Base-by-base conservation (phyloP, 2,113 vertebrate genomes). In the Paracanthobrama guichenoti region DNA sequence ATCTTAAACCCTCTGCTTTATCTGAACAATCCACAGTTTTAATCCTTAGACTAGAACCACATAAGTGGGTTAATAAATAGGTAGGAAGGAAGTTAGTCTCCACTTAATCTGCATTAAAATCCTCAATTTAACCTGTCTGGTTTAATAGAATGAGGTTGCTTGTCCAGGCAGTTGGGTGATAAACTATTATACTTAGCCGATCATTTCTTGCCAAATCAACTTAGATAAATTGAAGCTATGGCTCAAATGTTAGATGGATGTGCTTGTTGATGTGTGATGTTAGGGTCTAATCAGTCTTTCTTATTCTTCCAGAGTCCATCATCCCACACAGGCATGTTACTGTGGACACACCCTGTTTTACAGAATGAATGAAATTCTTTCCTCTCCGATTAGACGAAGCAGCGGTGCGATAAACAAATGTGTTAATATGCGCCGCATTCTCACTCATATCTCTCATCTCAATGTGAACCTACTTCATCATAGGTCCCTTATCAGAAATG, bases 401-500 rank as follows among this genome's bases (percentile, higher is more conserved):
- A 10, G 53, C 31, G 24, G 4, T 50, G 60, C 6, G 5, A 67
- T 80, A 35, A 13, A 69, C 26, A 57, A 59, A 24, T 11, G 71
- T 42, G 8, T 62, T 57, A 39, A 55, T 69, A 78, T 74, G 71
- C 74, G 59, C 18, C 13, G 46, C 79, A 44, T 83, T 53, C 84
- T 79, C 59, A 14, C 44, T 81, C 55, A 66, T 87, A 69, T 48
- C n/a, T n/a, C 13, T 79, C 42, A 14, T 6, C 31, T 10, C 35
- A 57, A 16, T 64, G 55, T 62, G 18, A 66, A 26, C 55, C 76
- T 86, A 81, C 88, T 82, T 86, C 87, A 87, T 62, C 72, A 7
- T 39, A 24, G 1, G 55, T 85, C 83, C 88, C 86, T 93, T 93
- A 93, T 94, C 93, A 31, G 46, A 88, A 89, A 60, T 80, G 93